Conservation (phyloP, 2,113 vertebrate genomes). For the Ictalurus furcatus region DNA sequence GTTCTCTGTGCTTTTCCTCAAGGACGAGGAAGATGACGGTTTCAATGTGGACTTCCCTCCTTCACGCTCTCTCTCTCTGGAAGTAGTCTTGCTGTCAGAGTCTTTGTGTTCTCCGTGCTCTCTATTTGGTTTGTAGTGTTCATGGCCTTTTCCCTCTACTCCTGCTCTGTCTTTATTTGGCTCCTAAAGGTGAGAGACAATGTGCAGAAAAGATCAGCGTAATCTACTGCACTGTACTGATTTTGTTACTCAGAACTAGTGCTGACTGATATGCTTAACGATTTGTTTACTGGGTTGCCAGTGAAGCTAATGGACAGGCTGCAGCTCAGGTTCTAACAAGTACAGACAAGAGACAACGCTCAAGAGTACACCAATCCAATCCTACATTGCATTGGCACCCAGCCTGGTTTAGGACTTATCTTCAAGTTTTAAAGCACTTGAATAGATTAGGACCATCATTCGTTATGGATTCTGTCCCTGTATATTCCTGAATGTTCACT, state of each 20-base stretch:
- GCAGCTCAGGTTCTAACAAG: neutral
- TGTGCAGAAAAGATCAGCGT: neutral
- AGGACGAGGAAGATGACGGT: constrained; percentile 67
- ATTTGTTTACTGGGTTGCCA: neutral
- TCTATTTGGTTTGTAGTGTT: constrained; percentile 86
- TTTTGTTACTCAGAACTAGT: neutral
- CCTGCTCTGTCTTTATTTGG: constrained; percentile 77
- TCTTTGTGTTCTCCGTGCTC: constrained; percentile 88
- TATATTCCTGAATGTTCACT: neutral
- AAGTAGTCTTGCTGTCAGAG: constrained; percentile 84
- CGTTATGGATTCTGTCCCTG: neutral
- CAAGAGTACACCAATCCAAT: neutral
- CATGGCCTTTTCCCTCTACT: constrained; percentile 79
- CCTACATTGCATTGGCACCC: neutral
- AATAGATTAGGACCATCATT: neutral
- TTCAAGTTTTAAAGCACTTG: neutral
- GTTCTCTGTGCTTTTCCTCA: constrained; percentile 83
- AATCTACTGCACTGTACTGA: neutral
- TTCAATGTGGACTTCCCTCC: constrained; percentile 64
- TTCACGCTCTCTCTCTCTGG: neutral
- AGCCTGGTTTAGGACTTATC: neutral
- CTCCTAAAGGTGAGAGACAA: constrained; percentile 60
- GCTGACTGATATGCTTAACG: neutral
- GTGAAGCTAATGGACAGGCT: neutral
- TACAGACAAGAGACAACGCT: neutral